These are phyloP conservation scores for Drosophila nikananu DNA, from an alignment of 1,140 invertebrate species.

Conservation along the genomic window DNA sequence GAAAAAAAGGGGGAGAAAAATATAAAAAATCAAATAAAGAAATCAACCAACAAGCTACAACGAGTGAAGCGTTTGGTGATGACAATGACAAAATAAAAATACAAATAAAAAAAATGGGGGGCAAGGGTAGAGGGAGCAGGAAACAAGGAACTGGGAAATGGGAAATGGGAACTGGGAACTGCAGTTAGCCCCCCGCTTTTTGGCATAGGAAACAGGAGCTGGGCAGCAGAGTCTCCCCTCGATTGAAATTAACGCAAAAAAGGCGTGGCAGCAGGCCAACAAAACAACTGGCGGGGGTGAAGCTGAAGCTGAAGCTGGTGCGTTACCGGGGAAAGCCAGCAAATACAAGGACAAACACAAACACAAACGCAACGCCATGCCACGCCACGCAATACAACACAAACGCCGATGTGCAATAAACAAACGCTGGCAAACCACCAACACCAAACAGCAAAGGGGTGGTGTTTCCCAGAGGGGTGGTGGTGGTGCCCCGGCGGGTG, in stretches of 20 bases:
- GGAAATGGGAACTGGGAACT: slow-evolving; percentile 5
- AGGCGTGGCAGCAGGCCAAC: slow-evolving; percentile 55
- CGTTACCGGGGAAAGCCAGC: slow-evolving; percentile 22
- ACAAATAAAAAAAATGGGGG: slow-evolving; percentile 16
- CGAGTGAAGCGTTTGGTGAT: slow-evolving; percentile 29
- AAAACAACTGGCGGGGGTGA: slow-evolving; percentile 6
- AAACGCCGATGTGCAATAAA: slow-evolving; percentile 69
- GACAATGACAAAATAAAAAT: slow-evolving; percentile 57
- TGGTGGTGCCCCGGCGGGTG: background rate
- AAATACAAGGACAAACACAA: slow-evolving; percentile 38
- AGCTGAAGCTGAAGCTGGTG: background rate
- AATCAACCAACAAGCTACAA: slow-evolving; percentile 53
- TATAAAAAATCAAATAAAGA: slow-evolving; percentile 68
- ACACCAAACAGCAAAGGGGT: slow-evolving; percentile 33
- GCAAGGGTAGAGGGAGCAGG: background rate
- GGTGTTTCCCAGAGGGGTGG: background rate
- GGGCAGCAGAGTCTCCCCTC: slow-evolving; percentile 16
- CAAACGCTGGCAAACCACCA: slow-evolving; percentile 63
- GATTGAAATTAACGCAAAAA: slow-evolving; percentile 82
- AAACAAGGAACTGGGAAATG: background rate
- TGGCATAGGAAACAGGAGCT: background rate
- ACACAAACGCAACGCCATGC: slow-evolving; percentile 9
- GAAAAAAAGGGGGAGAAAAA: slow-evolving; percentile 17
- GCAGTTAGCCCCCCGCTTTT: slow-evolving; percentile 31
- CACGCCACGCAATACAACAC: background rate